phyloP scores from a whole-genome alignment of 2,888 invertebrate species.

The Noctua janthina region DNA sequence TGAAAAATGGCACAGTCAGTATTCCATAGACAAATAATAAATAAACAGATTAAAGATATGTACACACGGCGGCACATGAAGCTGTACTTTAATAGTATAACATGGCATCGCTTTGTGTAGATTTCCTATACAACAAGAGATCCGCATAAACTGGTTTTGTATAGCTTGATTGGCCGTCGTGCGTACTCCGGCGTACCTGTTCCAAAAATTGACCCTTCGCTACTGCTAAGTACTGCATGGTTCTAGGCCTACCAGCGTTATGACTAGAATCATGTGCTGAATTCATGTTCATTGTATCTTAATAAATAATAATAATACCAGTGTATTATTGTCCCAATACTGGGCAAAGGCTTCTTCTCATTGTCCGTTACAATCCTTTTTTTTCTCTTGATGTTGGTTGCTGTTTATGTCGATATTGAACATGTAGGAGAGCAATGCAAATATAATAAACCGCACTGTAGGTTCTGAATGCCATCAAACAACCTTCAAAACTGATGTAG shows the following conservation, averaged over 20 bases:
- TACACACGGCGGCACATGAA: no score
- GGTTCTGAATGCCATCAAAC: neutral
- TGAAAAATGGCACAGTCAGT: no score
- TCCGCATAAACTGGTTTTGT: no score
- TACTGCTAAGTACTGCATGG: neutral
- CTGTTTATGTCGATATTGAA: neutral
- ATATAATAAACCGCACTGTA: neutral
- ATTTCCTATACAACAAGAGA: no score
- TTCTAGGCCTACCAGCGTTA: neutral
- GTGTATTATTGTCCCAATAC: neutral
- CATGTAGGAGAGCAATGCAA: neutral
- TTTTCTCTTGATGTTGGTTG: neutral
- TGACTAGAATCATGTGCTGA: neutral
- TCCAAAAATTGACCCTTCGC: no score
- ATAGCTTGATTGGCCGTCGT: no score
- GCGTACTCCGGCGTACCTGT: no score
- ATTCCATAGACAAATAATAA: no score
- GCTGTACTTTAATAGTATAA: no score
- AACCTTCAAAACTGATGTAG: neutral
- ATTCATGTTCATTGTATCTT: neutral
- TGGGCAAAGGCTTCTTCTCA: no score
- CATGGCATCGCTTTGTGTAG: no score
- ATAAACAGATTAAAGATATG: no score
- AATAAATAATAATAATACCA: neutral
- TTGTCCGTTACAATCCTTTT: neutral